Percentiles rank a stretch among this genome's conserved stretches.
These are phyloP conservation scores for Lasius fuliginosus DNA, from an alignment of 2,888 invertebrate species.

Conservation along the genomic window DNA sequence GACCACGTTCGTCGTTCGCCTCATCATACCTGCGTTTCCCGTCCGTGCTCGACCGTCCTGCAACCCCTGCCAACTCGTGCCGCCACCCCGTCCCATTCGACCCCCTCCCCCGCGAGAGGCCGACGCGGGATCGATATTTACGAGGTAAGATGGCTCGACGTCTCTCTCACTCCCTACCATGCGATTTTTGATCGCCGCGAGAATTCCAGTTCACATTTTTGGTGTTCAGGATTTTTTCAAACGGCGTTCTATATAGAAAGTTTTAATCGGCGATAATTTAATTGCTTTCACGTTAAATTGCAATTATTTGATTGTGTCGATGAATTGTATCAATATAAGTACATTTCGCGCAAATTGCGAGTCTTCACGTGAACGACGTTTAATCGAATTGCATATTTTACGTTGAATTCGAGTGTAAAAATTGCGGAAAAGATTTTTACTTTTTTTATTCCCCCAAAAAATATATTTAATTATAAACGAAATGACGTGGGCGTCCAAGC, in stretches of 20 bases:
- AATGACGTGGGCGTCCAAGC: background rate
- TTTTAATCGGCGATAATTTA: background rate
- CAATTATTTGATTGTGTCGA: conserved; percentile 20
- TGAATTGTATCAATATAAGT: background rate
- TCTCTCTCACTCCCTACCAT: conserved; percentile 1
- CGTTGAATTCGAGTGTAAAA: background rate
- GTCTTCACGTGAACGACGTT: background rate
- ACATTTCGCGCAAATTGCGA: background rate
- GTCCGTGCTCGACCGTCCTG: conserved; percentile 31
- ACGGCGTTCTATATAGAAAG: background rate
- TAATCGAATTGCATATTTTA: background rate
- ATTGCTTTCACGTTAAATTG: background rate
- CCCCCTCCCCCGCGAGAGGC: conserved; percentile 58
- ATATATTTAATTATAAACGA: background rate
- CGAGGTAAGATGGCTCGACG: conserved; percentile 70
- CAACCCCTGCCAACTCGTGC: conserved; percentile 52
- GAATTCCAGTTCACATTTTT: background rate
- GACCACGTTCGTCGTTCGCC: conserved; percentile 27
- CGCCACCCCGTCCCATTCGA: conserved; percentile 22
- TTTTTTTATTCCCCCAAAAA: background rate
- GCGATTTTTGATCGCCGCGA: conserved; percentile 43
- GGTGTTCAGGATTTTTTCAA: background rate
- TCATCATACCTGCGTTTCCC: conserved; percentile 30
- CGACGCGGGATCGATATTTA: conserved; percentile 72
- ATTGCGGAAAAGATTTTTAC: background rate